Evolutionary conservation across 2,797 vertebrate genomes (phyloP), one percentile per base, ranked within the genome.

Genomic region (Anomalospiza imberbis): DNA sequence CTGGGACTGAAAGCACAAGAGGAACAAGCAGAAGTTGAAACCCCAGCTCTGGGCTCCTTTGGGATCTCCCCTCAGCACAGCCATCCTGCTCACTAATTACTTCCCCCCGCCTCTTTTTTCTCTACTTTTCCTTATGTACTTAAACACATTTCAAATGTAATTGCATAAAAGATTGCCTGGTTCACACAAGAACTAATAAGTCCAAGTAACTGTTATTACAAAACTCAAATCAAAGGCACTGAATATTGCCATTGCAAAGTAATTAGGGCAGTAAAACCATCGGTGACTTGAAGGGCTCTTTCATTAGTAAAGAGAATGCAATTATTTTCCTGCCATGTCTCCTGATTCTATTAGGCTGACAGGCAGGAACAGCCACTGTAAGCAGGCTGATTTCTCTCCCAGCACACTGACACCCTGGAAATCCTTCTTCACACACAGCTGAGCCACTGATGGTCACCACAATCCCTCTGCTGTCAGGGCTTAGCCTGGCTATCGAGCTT

Each of bases 281-380:
- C 2, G 1, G 61, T 0, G 0, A 57, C 85, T 80, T 74, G 66
- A 91, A 94, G 79, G 25, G 85, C 83, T 95, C 89, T 55, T 93
- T 81, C 88, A 88, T 91, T 94, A 95, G 38, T 3, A 55, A 81
- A 51, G 79, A 88, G 91, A 94, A 94, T 6, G 62, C 90, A 95
- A 96, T 96, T 94, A 94, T 84, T 90, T 86, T 45, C 31, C 89
- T 94, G 91, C 79, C 88, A 88, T 31, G 51, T 90, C 51, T 67
- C 80, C 82, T 62, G 61, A 67, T 32, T 82, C 72, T 6, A 38
- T 65, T 47, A 89, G 54, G 6, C 50, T 45, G 88, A 81, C 16
- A 3, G 1, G 63, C 51, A 70, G 91, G 72, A 88, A 0, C 58
- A 58, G 92, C 12, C 65, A 13, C 2, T 3, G 45, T 29, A 12